Evolutionary conservation across 2,113 vertebrate genomes (phyloP), one percentile per base, ranked within the genome.

Genomic region (Pygathrix nemaeus): DNA sequence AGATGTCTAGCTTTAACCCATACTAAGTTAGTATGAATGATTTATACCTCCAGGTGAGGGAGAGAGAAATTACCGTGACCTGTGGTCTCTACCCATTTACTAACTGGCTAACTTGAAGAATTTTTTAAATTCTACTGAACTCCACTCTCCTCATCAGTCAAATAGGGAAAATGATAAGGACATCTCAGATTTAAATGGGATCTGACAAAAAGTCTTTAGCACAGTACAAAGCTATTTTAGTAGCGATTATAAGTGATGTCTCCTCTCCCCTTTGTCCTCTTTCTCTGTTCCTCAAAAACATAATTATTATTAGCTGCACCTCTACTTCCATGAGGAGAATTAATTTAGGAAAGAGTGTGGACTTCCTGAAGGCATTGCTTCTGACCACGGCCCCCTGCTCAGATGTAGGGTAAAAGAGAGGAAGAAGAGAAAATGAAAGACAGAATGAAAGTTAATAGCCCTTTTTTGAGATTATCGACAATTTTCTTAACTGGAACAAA

Each of bases 181-280:
- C 18, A 87, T 94, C 59, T 82, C 17, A 80, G n/a, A 84, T 90
- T 94, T 84, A 84, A 94, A 75, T 73, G 32, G 25, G 13, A 70
- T 50, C 52, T 92, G 23, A 87, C 80, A 45, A 32, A 88, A 95
- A 55, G 20, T 38, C 38, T 38, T 57, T 30, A 35, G 43, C 38
- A 13, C 52, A 73, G 35, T 50, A 52, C 23, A 72, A 72, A 40
- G 17, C n/a, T 73, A 23, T 66, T 17, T 21, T 40, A n/a, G 23
- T 1, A n/a, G 40, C 35, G 21, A 8, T 40, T 9, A 35, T 11
- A 64, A 17, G 75, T 13, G 1, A 8, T 78, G 45, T 45, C 18
- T 68, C 61, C 1, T 73, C 57, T 61, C 35, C 57, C 10, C 8
- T 66, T 43, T n/a, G 55, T 50, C 35, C 14, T 8, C 45, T 95